phyloP scores from a whole-genome alignment of 2,797 vertebrate species.

The Pangasius sanitwongsei region DNA sequence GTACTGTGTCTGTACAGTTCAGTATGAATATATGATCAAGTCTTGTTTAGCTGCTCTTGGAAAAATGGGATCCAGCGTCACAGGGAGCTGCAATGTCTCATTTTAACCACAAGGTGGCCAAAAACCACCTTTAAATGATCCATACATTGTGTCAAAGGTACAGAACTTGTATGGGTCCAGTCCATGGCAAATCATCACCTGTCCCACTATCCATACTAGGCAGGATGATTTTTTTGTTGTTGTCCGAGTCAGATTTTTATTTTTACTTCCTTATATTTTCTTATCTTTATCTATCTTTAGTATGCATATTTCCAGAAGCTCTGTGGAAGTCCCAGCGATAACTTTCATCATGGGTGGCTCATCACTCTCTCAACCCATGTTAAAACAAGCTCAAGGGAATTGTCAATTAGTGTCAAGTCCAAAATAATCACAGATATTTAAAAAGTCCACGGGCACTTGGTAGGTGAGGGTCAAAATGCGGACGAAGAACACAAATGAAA shows the following conservation, averaged over 20 bases:
- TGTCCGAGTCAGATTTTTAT: not conserved
- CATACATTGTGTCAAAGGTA: constrained; percentile 1
- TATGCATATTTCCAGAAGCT: constrained; percentile 16
- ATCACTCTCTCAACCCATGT: constrained; percentile 14
- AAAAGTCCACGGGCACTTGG: constrained; percentile 1
- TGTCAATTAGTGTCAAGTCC: constrained; percentile 9
- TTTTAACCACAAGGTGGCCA: constrained; percentile 45
- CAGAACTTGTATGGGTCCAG: not conserved
- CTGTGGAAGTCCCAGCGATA: constrained; percentile 19
- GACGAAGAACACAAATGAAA: constrained; percentile 5
- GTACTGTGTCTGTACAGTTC: not conserved
- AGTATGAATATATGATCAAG: not conserved
- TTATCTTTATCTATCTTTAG: constrained; percentile 4
- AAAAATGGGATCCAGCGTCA: constrained; percentile 30
- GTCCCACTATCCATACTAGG: not conserved
- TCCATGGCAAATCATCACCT: not conserved
- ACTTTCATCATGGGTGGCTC: constrained; percentile 6
- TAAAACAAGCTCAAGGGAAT: constrained; percentile 17
- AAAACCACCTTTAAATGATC: constrained; percentile 29
- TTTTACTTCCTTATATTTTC: not conserved
- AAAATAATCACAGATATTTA: constrained; percentile 11
- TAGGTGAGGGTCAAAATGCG: not conserved
- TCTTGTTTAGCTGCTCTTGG: constrained; percentile 33
- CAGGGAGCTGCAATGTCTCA: constrained; percentile 32
- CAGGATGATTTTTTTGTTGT: not conserved